Base-by-base conservation (phyloP, 2,888 invertebrate species). In the Sipha maydis region DNA sequence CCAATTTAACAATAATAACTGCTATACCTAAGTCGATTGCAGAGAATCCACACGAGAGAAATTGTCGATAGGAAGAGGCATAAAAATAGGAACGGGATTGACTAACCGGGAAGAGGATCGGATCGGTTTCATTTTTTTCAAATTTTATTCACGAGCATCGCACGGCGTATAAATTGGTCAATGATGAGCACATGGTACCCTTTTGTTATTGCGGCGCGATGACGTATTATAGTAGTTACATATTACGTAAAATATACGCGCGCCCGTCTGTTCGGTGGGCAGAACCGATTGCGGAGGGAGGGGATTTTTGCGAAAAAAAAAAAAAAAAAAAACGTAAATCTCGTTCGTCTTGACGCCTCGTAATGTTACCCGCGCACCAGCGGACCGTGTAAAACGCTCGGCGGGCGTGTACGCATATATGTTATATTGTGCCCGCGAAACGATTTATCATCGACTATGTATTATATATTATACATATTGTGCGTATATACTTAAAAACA, bases 361-460 rank as follows among this genome's bases (percentile, higher is more conserved):
- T 76, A 76, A 76, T 19, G 17, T n/a, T 14, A n/a, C 25, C 28
- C 78, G 21, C 34, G 67, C 25, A 80, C 25, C 80, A 80, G 80
- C 61, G 17, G 80, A 80, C 80, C 80, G 80, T 80, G 80, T 61
- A 61, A 61, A 80, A 80, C 38, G n/a, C 17, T 61, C 61, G 61
- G 61, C 80, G 80, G 80, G 61, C 38, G 67, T 71, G 28, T 31
- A 71, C 14, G 61, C 25, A 21, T 4, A 4, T 4, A 25, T 21
- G 7, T 19, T 61, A 25, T 61, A 61, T 17, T 17, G 73, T 3
- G 17, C 31, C 31, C 73, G 5, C 31, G 34, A 73, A 73, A 73
- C 73, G 73, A 73, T 73, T 73, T 38, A 73, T 73, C 73, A 73
- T 73, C 73, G 73, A 73, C 34, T 21, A 3, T 14, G 14, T 8